These are phyloP conservation scores for Plebejus anna DNA, from an alignment of 2,888 invertebrate species.

Conservation along the genomic window DNA sequence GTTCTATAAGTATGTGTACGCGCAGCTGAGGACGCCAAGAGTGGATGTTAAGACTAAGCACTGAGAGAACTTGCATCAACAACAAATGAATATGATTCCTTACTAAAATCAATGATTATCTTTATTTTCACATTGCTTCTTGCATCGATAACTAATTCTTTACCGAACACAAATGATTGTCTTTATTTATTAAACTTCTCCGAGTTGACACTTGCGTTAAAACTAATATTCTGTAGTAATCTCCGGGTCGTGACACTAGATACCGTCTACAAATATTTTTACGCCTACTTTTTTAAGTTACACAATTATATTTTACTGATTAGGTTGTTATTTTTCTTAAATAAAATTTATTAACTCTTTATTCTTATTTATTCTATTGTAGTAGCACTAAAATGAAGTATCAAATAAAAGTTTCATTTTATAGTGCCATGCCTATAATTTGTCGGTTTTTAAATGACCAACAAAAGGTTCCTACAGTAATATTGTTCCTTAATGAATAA, in stretches of 20 bases:
- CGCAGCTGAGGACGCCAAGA: conserved; percentile 63
- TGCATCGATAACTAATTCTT: neutral
- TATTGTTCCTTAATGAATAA: no score
- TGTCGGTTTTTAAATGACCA: no score
- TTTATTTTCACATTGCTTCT: no score
- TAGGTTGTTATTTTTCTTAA: conserved; percentile 2
- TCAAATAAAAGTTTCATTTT: no score
- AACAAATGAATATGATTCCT: neutral
- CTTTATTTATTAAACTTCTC: neutral
- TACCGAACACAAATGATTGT: neutral
- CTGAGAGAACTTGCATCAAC: neutral
- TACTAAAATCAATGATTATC: no score
- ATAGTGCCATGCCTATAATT: no score
- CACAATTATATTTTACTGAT: neutral
- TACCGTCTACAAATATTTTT: neutral
- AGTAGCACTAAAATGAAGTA: no score
- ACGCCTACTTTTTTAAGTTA: neutral
- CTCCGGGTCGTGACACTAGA: conserved; percentile 4
- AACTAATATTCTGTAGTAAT: neutral
- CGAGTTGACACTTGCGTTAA: neutral
- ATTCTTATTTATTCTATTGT: neutral
- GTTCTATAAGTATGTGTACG: conserved; percentile 74
- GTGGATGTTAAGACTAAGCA: conserved; percentile 45
- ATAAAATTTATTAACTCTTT: neutral
- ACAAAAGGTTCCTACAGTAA: no score